Evolutionary conservation across 2,888 invertebrate genomes (phyloP), one percentile per base, ranked within the genome.

Genomic region (Tridacna gigas): DNA sequence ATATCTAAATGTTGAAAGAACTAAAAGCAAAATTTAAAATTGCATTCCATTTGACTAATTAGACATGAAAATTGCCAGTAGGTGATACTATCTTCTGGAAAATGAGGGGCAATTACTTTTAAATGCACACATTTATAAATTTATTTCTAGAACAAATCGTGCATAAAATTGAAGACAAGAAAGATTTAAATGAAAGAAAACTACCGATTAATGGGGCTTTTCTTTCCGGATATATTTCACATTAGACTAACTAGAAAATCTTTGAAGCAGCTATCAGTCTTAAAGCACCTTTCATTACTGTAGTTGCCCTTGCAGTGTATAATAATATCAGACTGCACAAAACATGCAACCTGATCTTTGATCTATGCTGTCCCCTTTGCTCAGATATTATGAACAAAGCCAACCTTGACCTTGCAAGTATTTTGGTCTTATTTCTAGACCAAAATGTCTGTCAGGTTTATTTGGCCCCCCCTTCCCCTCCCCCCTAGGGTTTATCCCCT

Each of bases 71-170:
- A n/a, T 45, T 45, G 45, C 28, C 22, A 69, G 28, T 22, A 47
- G 47, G 45, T 69, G 69, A 69, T 69, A 47, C 69, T 12, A 69
- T 69, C 69, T 45, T 12, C 69, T 37, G 2, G 37, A 37, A 37
- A 37, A 37, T 37, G 37, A 37, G 37, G 37, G 69, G n/a, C 69
- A 69, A 69, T 69, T 69, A 69, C 69, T 18, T 47, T 47, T 69
- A 28, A 69, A 69, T 69, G 18, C 37, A 37, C 5, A 3, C 45
- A 69, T 20, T 37, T 69, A 69, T 45, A 69, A 45, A 69, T 45
- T 69, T 47, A 69, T 69, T 69, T 69, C 37, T 45, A 45, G n/a
- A 12, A 9, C 47, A 37, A 37, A 69, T 45, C 47, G n/a, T 20
- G 69, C 65, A 65, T 65, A 25, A 65, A 65, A 22, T 22, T 65